Conservation (phyloP, 2,888 invertebrate species). For the Ochlodes sylvanus region DNA sequence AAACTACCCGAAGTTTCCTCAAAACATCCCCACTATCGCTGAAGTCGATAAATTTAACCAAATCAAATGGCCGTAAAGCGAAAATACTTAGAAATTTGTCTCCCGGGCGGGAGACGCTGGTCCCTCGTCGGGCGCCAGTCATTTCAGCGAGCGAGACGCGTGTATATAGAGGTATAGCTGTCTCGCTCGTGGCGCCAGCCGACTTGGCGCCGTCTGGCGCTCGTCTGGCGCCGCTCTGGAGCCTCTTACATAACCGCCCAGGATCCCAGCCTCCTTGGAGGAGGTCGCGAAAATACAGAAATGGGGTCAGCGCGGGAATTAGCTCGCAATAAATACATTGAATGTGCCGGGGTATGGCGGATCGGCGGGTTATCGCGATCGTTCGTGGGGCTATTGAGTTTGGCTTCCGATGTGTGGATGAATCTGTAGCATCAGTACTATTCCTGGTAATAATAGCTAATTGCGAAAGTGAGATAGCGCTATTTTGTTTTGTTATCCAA, state of each 20-base stretch:
- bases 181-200: constrained; percentile 74
- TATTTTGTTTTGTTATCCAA: too few species aligned
- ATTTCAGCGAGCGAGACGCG: constrained; percentile 24
- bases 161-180: constrained; percentile 6
- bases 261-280: constrained; percentile 26
- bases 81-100: constrained; percentile 35
- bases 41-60: constrained; percentile 35
- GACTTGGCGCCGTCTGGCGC: constrained; percentile 80
- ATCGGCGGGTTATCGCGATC: not conserved
- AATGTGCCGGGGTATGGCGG: constrained; percentile 5
- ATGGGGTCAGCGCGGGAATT: constrained; percentile 24
- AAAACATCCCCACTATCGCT: constrained; percentile 20
- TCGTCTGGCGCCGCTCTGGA: constrained; percentile 69
- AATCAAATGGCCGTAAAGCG: constrained; percentile 38
- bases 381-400: not conserved
- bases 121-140: constrained; percentile 35
- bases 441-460: too few species aligned
- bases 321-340: constrained; percentile 19
- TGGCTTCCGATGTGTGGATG: too few species aligned
- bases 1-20: constrained; percentile 10
- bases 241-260: constrained; percentile 71
- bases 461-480: too few species aligned
- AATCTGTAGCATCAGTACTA: too few species aligned
- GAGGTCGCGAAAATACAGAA: constrained; percentile 30
- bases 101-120: constrained; percentile 26